Evolutionary conservation across 2,797 vertebrate species (phyloP).

Genomic region (Sebastes paucispinis): DNA sequence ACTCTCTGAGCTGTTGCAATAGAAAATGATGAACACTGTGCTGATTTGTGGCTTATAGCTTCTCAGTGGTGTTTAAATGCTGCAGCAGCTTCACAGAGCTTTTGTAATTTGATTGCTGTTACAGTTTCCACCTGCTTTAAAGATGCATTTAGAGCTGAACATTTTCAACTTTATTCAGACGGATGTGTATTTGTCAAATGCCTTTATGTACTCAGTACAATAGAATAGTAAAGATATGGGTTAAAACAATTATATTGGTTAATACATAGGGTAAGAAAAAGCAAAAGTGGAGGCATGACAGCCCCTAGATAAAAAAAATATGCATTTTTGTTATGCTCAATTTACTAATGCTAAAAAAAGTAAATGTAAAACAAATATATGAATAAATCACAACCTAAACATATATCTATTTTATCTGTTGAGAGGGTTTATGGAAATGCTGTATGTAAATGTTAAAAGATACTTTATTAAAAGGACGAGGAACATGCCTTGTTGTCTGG

Average conservation of each 20-base stretch:
- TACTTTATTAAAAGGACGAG: slow-evolving; percentile 58
- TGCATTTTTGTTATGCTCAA: slow-evolving; percentile 44
- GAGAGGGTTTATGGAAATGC: slow-evolving; percentile 48
- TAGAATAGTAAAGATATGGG: neutral
- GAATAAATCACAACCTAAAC: slow-evolving; percentile 24
- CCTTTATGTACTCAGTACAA: neutral
- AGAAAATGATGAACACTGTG: slow-evolving; percentile 21
- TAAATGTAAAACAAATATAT: slow-evolving; percentile 17
- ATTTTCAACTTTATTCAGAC: slow-evolving; percentile 10
- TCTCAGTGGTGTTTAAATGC: slow-evolving; percentile 19
- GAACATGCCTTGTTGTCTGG: slow-evolving; percentile 50
- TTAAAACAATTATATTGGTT: neutral
- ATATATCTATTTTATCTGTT: slow-evolving; percentile 66
- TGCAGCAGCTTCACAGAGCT: slow-evolving; percentile 9
- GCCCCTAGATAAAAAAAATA: slow-evolving; percentile 19
- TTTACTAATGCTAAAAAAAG: slow-evolving; percentile 13
- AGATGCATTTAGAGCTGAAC: slow-evolving; percentile 23
- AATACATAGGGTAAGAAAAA: neutral
- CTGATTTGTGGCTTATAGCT: slow-evolving; percentile 18
- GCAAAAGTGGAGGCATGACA: slow-evolving; percentile 6
- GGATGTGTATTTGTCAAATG: slow-evolving; percentile 25
- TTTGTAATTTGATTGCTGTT: slow-evolving; percentile 14
- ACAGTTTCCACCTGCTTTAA: slow-evolving; percentile 38
- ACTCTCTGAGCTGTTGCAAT: slow-evolving; percentile 32
- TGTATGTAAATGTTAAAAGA: slow-evolving; percentile 55